Base-by-base conservation (phyloP, 2,113 vertebrate species). In the Prolemur simus region DNA sequence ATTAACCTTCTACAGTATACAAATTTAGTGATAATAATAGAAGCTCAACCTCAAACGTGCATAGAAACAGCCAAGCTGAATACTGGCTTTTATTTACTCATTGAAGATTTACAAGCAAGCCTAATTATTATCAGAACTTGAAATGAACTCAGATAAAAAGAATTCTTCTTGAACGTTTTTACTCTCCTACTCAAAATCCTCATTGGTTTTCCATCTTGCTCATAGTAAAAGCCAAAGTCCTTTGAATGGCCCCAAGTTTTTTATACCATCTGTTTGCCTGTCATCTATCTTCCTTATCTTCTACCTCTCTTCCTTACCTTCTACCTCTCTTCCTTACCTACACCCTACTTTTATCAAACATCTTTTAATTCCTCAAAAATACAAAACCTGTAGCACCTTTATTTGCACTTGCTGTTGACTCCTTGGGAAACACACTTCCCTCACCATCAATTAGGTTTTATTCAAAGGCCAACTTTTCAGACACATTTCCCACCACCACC, bases 101-200 rank as follows among this genome's bases (percentile, higher is more conserved):
- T 11, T 60, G 68, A 80, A 37, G 14, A 60, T 81, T 78, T 93
- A 87, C 8, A 85, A 76, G 29, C 37, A 66, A 89, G 45, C 21
- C 5, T 88, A 58, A 91, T 73, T 87, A 32, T 34, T 91, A 82
- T 45, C 69, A 91, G 68, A 93, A 52, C n/a, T 4, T 77, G 42
- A 91, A 49, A 47, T 81, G 23, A 92, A 82, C 73, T 81, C 37
- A 71, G 37, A 52, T 58, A 37, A 86, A 88, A 91, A 9, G 34
- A 97, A 77, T 95, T 95, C 15, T 27, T 88, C 42, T 92, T 80
- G 39, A 45, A 34, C 60, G 45, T 82, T 63, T 89, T 77, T 63
- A 56, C 12, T 86, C 18, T 17, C 45, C n/a, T 64, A 58, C 42
- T 78, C 39, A 71, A 68, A 87, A 93, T 84, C 47, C n/a, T 80